These are phyloP conservation scores for Mythimna vitellina DNA, from an alignment of 2,888 invertebrate genomes.

Conservation along the genomic window DNA sequence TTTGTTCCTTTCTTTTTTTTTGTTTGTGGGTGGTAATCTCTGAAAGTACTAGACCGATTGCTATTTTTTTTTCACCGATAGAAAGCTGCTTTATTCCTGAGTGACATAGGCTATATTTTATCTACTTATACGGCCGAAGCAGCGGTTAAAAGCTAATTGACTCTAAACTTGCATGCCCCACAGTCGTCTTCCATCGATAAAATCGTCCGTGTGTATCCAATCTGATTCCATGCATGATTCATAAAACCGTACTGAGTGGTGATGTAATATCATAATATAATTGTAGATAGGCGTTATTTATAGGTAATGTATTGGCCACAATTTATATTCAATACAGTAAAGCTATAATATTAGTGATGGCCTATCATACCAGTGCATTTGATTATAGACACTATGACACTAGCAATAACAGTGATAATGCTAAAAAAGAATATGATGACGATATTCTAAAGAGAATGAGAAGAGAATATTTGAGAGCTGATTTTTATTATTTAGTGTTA, in stretches of 20 bases:
- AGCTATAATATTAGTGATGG: constrained; percentile 47
- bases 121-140: no score
- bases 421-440: constrained; percentile 20
- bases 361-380: constrained; percentile 17
- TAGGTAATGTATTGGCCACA: constrained; percentile 45
- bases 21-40: no score
- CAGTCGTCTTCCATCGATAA: background rate
- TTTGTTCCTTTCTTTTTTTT: no score
- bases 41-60: no score
- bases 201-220: constrained; percentile 38
- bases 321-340: constrained; percentile 64
- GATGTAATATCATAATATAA: constrained; percentile 62
- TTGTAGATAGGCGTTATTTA: constrained; percentile 56
- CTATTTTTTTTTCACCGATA: no score
- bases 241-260: constrained; percentile 42
- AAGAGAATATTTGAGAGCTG: constrained; percentile 51
- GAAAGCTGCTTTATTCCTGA: no score
- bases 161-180: background rate
- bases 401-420: constrained; percentile 34
- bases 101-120: no score
- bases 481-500: constrained; percentile 45
- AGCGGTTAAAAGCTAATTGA: background rate
- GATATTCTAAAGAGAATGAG: constrained; percentile 42
- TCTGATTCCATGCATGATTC: constrained; percentile 59
- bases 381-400: constrained; percentile 17